A percentile compares a stretch with the other conserved stretches of the same genome.
phyloP scores from a whole-genome alignment of 2,888 invertebrate species.

The Cyaniris semiargus region DNA sequence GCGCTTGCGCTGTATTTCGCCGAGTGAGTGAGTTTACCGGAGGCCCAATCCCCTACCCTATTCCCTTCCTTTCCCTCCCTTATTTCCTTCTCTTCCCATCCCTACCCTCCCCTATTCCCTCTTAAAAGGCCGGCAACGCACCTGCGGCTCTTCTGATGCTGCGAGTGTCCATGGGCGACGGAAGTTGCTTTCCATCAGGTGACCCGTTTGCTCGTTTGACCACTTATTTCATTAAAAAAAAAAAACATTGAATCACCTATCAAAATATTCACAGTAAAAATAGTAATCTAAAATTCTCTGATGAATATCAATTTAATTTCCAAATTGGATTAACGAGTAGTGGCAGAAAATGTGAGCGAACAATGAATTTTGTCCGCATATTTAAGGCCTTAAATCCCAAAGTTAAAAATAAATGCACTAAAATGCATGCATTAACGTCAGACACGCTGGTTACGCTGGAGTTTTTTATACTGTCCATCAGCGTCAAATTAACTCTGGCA shows the following conservation, averaged over 20 bases:
- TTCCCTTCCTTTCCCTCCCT: no score
- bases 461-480: slow-evolving; percentile 43
- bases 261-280: background rate
- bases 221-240: no score
- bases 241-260: background rate
- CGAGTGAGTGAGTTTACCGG: no score
- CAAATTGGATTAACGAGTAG: background rate
- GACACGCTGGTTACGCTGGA: slow-evolving; percentile 32
- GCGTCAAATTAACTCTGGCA: slow-evolving; percentile 41
- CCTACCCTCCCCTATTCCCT: no score
- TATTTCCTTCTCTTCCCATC: no score
- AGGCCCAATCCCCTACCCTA: no score
- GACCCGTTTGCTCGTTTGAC: no score
- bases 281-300: background rate
- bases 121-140: no score
- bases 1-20: no score
- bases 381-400: slow-evolving; percentile 16
- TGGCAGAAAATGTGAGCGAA: background rate
- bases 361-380: slow-evolving; percentile 18
- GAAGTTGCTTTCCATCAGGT: no score
- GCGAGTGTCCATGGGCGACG: no score
- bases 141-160: no score
- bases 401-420: slow-evolving; percentile 28
- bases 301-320: background rate
- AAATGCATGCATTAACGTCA: slow-evolving; percentile 19